Percentiles rank a stretch among this genome's conserved stretches.
Conservation (phyloP, 1,140 invertebrate species). For the Lepidurus couesii region DNA sequence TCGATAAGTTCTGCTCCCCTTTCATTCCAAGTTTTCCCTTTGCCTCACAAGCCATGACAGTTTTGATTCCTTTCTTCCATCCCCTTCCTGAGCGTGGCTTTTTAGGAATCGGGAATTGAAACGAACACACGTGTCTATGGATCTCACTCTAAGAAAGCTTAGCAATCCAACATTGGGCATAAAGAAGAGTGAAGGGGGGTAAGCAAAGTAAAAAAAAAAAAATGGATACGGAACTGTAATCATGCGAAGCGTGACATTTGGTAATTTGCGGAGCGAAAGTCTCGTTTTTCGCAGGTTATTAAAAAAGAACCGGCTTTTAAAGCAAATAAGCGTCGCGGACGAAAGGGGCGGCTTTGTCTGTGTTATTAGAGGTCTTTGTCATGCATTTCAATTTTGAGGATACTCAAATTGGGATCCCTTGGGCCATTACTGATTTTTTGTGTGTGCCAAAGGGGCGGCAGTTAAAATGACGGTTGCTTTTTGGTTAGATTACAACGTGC, state of each 20-base stretch:
- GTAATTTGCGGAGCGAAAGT: no score
- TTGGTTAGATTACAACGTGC: neutral
- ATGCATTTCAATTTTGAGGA: slow-evolving; percentile 20
- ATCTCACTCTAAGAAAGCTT: no score
- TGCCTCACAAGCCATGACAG: no score
- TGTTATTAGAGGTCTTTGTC: slow-evolving; percentile 19
- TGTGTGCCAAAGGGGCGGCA: neutral
- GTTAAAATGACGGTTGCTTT: neutral
- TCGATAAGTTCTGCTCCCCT: slow-evolving; percentile 16
- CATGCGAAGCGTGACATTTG: no score
- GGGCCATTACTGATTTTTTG: neutral
- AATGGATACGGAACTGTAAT: no score
- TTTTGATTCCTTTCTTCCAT: neutral
- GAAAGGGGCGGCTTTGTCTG: neutral
- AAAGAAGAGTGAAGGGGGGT: no score
- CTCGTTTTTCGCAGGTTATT: no score
- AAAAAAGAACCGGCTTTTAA: no score
- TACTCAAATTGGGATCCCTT: neutral
- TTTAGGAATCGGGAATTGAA: no score
- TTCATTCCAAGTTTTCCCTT: neutral
- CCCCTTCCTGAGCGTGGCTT: neutral
- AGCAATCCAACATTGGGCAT: no score
- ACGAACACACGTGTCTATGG: no score
- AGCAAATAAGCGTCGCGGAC: neutral
- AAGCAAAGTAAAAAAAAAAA: no score